Evolutionary conservation across 2,113 vertebrate genomes (phyloP).

Genomic region (Myanophis thanlyinensis): DNA sequence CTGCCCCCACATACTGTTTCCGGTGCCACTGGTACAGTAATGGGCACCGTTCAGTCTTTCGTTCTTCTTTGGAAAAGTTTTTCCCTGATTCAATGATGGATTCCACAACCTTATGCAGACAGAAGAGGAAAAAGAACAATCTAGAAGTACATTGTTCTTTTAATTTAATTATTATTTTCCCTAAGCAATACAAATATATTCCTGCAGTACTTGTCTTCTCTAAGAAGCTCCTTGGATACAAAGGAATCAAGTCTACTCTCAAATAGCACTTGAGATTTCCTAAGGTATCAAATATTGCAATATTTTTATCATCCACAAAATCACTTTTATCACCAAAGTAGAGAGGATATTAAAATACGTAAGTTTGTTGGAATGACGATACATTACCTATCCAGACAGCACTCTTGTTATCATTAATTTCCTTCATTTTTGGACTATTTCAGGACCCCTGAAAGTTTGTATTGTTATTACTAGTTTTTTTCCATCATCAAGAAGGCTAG

Average conservation of each 20-base stretch:
- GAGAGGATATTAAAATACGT: background rate
- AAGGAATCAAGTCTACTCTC: background rate
- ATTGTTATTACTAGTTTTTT: background rate
- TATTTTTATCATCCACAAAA: background rate
- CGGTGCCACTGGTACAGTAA: conserved; percentile 95
- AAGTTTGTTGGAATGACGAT: background rate
- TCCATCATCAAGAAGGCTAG: background rate
- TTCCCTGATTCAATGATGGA: conserved; percentile 91
- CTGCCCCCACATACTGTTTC: conserved; percentile 94
- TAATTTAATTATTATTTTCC: background rate
- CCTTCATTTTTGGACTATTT: background rate
- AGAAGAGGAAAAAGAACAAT: background rate
- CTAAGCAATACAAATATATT: background rate
- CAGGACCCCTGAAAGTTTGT: background rate
- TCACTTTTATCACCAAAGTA: background rate
- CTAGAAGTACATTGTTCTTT: background rate
- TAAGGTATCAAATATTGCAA: background rate
- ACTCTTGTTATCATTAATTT: background rate
- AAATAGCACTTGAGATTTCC: background rate
- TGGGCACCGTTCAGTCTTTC: conserved; percentile 89
- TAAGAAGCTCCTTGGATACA: background rate
- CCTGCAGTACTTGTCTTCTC: background rate
- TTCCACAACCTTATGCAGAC: conserved; percentile 77
- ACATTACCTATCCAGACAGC: background rate
- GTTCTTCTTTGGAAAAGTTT: conserved; percentile 83